Evolutionary conservation across 2,888 invertebrate species (phyloP).

Genomic region (Papilio gigon): DNA sequence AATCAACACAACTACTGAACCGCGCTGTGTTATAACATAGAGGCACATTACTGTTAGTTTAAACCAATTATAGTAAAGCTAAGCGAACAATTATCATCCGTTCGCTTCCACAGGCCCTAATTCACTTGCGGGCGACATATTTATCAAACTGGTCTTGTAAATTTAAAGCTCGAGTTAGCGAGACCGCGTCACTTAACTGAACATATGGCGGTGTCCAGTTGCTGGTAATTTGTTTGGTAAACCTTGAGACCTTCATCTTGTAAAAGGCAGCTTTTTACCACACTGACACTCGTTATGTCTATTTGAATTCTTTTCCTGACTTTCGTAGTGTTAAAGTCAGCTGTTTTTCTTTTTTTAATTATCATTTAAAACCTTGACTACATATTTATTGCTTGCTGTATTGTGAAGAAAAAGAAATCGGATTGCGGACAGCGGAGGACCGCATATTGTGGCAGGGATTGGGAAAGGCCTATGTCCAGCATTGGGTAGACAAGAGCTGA

Average conservation of each 20-base stretch:
- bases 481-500: too few species aligned
- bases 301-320: too few species aligned
- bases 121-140: constrained; percentile 62
- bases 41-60: constrained; percentile 31
- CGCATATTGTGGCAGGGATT: too few species aligned
- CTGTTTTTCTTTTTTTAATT: too few species aligned
- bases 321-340: too few species aligned
- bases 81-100: constrained; percentile 41
- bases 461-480: too few species aligned
- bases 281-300: too few species aligned
- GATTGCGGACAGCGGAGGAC: too few species aligned
- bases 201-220: constrained; percentile 47
- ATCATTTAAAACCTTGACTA: too few species aligned
- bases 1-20: constrained; percentile 49
- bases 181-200: constrained; percentile 30
- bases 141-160: constrained; percentile 58
- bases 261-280: neutral
- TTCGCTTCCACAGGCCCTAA: constrained; percentile 47
- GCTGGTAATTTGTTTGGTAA: constrained; percentile 24
- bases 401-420: too few species aligned
- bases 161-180: constrained; percentile 52
- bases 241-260: constrained; percentile 13
- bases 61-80: constrained; percentile 41
- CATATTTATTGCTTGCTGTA: too few species aligned
- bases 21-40: constrained; percentile 46